phyloP scores from a whole-genome alignment of 1,140 invertebrate genomes.

The Centruroides vittatus region DNA sequence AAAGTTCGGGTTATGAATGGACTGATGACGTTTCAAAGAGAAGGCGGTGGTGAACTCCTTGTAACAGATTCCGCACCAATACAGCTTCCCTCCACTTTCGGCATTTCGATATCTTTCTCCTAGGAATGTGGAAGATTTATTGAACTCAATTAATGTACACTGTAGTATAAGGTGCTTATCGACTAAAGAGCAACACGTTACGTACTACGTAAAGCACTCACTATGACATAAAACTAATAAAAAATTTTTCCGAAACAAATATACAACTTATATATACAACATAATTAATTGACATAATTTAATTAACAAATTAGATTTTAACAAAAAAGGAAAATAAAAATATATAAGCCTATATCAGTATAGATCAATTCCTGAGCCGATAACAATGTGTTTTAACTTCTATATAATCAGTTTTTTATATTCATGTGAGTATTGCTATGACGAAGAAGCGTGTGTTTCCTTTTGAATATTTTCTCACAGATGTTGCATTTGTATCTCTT shows the following conservation, averaged over 20 bases:
- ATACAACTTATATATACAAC: too few species aligned
- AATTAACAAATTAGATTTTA: not conserved
- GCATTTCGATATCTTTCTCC: not conserved
- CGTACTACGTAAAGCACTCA: too few species aligned
- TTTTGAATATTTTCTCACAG: not conserved
- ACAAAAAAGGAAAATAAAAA: not conserved
- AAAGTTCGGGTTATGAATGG: constrained; percentile 14
- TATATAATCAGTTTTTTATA: not conserved
- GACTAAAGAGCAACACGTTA: too few species aligned
- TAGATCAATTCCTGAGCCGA: not conserved
- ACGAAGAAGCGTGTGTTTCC: not conserved
- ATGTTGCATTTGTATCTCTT: not conserved
- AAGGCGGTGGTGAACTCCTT: constrained; percentile 13
- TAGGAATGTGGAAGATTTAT: not conserved
- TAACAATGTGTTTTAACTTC: too few species aligned
- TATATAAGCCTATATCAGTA: not conserved
- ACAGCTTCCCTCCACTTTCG: not conserved
- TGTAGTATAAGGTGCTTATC: too few species aligned
- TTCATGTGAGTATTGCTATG: not conserved
- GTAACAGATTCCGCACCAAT: constrained; percentile 5
- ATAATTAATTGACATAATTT: not conserved
- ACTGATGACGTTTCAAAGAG: constrained; percentile 10
- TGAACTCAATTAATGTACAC: not conserved
- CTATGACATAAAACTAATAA: too few species aligned
- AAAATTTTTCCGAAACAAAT: too few species aligned